Evolutionary conservation across 1,140 invertebrate species (phyloP).

Genomic region (Dendroctonus ponderosae): DNA sequence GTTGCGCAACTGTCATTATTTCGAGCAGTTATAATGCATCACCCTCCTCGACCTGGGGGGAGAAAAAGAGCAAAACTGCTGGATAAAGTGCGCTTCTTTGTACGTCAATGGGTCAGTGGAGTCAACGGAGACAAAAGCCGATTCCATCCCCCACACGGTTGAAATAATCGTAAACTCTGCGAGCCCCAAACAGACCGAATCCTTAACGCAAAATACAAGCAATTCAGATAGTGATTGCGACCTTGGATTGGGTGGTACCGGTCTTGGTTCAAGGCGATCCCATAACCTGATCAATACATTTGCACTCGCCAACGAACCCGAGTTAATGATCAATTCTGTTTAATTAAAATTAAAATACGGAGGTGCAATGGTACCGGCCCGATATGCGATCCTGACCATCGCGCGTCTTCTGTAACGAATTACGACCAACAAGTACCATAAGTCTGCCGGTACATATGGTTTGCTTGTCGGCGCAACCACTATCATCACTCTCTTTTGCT

Average conservation of each 20-base stretch:
- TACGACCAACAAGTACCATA: slow-evolving; percentile 27
- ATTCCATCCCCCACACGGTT: no score
- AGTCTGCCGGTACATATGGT: slow-evolving; percentile 22
- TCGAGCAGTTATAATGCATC: slow-evolving; percentile 6
- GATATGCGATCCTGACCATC: slow-evolving; percentile 30
- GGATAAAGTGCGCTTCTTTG: no score
- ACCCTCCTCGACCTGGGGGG: background rate
- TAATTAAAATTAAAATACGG: slow-evolving; percentile 37
- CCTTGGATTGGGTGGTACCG: slow-evolving; percentile 31
- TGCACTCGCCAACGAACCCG: slow-evolving; percentile 25
- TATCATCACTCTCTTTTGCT: no score
- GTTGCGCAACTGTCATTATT: slow-evolving; percentile 36
- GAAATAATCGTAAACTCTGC: no score
- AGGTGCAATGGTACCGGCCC: slow-evolving; percentile 17
- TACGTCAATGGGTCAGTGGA: no score
- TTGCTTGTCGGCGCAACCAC: slow-evolving; percentile 8
- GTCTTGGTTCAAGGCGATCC: slow-evolving; percentile 31
- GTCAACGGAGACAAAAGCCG: no score
- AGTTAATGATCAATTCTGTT: slow-evolving; percentile 35
- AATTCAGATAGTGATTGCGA: slow-evolving; percentile 25
- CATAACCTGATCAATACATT: slow-evolving; percentile 32
- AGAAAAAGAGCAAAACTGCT: no score
- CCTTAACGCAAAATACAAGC: slow-evolving; percentile 26
- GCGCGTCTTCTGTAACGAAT: slow-evolving; percentile 24
- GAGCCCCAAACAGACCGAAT: slow-evolving; percentile 3